phyloP scores from a whole-genome alignment of 2,888 invertebrate species.

The Apodemia hepburni region DNA sequence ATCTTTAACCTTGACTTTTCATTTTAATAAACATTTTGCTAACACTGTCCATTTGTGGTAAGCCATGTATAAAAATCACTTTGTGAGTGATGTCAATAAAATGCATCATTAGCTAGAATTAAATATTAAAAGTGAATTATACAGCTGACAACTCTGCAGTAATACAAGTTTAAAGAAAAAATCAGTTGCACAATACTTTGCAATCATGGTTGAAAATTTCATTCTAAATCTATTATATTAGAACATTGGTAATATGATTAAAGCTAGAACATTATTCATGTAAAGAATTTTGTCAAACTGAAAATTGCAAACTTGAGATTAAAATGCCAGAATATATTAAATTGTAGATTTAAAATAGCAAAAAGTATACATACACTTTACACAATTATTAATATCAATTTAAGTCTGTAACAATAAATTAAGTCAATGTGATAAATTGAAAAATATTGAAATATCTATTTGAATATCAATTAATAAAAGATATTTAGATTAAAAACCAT shows the following conservation, averaged over 20 bases:
- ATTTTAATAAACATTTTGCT: too few relatives aligned
- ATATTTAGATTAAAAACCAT: not conserved
- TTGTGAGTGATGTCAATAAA: too few relatives aligned
- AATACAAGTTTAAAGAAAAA: not conserved
- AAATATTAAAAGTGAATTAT: not conserved
- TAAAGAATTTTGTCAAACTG: not conserved
- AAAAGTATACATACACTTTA: too few relatives aligned
- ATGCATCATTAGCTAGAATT: not conserved
- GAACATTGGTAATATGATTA: not conserved
- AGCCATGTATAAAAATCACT: too few relatives aligned
- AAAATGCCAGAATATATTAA: not conserved
- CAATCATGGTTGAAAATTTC: not conserved
- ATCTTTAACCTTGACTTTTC: too few relatives aligned
- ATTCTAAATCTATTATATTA: not conserved
- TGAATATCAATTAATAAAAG: slow-evolving; percentile 1
- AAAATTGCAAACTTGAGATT: not conserved
- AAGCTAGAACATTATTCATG: not conserved
- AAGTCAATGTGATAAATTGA: not conserved
- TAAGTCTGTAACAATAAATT: too few relatives aligned
- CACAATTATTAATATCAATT: too few relatives aligned
- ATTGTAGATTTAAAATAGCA: not conserved
- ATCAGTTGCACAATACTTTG: not conserved
- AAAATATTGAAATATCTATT: slow-evolving; percentile 3
- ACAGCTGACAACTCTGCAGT: not conserved
- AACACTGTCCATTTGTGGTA: too few relatives aligned